Evolutionary conservation across 2,888 invertebrate species (phyloP).

Genomic region (Ypsolopha scabrella): DNA sequence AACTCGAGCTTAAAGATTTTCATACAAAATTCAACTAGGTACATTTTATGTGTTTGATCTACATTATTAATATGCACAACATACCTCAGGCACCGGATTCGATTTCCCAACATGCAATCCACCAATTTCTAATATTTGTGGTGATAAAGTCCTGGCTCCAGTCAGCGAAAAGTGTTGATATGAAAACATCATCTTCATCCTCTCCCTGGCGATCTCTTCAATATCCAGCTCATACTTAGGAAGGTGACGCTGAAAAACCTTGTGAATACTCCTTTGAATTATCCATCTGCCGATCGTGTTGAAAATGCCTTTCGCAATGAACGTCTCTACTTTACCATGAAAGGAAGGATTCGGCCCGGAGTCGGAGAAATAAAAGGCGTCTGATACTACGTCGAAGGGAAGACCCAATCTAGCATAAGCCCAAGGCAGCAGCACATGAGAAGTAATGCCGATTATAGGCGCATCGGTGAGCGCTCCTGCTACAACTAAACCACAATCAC

Average conservation of each 20-base stretch:
- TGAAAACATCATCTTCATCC: conserved; percentile 63
- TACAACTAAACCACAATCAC: conserved; percentile 50
- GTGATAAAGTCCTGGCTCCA: conserved; percentile 59
- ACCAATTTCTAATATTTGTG: conserved; percentile 71
- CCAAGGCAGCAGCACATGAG: conserved; percentile 61
- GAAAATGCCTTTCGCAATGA: conserved; percentile 22
- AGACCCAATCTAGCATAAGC: conserved; percentile 51
- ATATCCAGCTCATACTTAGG: conserved; percentile 55
- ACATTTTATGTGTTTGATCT: too few species aligned
- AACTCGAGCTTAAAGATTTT: too few species aligned
- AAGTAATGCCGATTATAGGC: conserved; percentile 65
- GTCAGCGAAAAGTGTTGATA: conserved; percentile 73
- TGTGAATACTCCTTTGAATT: conserved; percentile 34
- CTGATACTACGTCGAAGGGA: conserved; percentile 55
- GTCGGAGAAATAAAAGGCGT: conserved; percentile 52
- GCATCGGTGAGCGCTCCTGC: conserved; percentile 40
- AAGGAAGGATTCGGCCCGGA: conserved; percentile 32
- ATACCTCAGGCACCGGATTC: conserved; percentile 31
- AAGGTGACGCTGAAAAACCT: conserved; percentile 37
- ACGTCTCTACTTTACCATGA: conserved; percentile 27
- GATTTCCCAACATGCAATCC: conserved; percentile 57
- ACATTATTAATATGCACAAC: not conserved
- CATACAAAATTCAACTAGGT: too few species aligned
- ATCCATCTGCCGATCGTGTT: conserved; percentile 24
- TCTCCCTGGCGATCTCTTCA: conserved; percentile 47